Evolutionary conservation across 2,888 invertebrate genomes (phyloP).

Genomic region (Stenodema calcarata): DNA sequence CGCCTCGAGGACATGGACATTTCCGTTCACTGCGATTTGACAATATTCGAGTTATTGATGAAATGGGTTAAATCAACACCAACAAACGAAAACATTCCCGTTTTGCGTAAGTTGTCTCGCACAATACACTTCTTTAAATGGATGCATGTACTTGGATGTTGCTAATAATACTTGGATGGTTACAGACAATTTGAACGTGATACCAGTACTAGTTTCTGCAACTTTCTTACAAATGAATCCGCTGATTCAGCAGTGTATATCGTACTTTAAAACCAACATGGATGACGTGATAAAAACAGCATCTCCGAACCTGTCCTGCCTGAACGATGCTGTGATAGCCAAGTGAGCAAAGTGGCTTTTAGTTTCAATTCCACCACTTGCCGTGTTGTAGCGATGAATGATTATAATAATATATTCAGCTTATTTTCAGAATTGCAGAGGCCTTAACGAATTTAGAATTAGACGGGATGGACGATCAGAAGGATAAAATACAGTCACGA

Average conservation of each 20-base stretch:
- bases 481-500: constrained; percentile 86
- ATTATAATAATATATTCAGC: constrained; percentile 21
- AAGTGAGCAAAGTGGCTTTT: constrained; percentile 58
- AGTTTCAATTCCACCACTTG: background rate
- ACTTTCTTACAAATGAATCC: constrained; percentile 94
- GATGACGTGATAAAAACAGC: constrained; percentile 85
- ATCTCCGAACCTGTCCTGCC: constrained; percentile 80
- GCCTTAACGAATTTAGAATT: constrained; percentile 88
- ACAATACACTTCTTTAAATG: background rate
- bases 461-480: constrained; percentile 83
- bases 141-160: background rate
- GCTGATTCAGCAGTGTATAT: constrained; percentile 82
- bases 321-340: constrained; percentile 74
- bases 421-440: constrained; percentile 72
- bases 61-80: constrained; percentile 76
- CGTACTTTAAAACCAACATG: constrained; percentile 85
- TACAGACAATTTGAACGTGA: constrained; percentile 70
- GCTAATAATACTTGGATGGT: constrained; percentile 19
- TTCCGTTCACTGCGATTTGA: constrained; percentile 94
- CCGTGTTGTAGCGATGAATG: background rate
- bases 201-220: constrained; percentile 92
- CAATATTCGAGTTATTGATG: constrained; percentile 96
- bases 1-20: constrained; percentile 91
- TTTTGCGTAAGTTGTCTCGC: background rate
- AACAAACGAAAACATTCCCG: constrained; percentile 51